Evolutionary conservation across 2,113 vertebrate species (phyloP).

Genomic region (Cephalopterus ornatus): DNA sequence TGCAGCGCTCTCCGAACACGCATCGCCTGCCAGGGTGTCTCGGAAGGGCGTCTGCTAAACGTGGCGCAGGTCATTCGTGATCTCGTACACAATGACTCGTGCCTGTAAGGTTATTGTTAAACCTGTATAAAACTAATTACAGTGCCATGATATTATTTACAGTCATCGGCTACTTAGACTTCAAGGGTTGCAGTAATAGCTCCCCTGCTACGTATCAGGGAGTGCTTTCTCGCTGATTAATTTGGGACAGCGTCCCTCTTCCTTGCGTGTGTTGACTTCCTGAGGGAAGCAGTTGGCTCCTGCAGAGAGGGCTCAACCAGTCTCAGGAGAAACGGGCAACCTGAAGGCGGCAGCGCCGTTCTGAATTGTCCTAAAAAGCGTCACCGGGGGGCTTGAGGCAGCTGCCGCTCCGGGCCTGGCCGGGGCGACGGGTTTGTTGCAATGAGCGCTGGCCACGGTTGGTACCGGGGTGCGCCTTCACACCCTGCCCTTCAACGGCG

Average conservation of each 20-base stretch:
- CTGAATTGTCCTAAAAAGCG: rapidly evolving
- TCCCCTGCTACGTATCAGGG: not conserved
- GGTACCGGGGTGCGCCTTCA: too few species aligned
- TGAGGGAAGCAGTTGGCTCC: not conserved
- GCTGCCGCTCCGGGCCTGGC: not conserved
- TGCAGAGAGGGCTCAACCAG: not conserved
- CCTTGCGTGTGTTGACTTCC: not conserved
- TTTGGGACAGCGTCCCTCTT: not conserved
- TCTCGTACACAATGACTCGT: rapidly evolving
- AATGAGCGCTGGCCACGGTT: rapidly evolving
- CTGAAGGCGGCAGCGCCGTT: rapidly evolving
- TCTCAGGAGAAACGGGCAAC: not conserved
- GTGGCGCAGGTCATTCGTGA: rapidly evolving
- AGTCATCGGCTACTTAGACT: not conserved
- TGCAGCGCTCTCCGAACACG: rapidly evolving
- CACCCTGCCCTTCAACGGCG: not conserved
- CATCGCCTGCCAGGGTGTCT: rapidly evolving
- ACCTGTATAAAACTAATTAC: not conserved
- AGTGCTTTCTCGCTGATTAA: not conserved
- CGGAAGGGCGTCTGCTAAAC: not conserved
- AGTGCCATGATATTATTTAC: not conserved
- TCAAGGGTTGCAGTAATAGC: not conserved
- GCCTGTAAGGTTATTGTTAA: not conserved
- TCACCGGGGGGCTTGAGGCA: too few species aligned
- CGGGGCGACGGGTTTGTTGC: not conserved